phyloP scores from a whole-genome alignment of 2,797 vertebrate genomes.

The Sebastes itinus region DNA sequence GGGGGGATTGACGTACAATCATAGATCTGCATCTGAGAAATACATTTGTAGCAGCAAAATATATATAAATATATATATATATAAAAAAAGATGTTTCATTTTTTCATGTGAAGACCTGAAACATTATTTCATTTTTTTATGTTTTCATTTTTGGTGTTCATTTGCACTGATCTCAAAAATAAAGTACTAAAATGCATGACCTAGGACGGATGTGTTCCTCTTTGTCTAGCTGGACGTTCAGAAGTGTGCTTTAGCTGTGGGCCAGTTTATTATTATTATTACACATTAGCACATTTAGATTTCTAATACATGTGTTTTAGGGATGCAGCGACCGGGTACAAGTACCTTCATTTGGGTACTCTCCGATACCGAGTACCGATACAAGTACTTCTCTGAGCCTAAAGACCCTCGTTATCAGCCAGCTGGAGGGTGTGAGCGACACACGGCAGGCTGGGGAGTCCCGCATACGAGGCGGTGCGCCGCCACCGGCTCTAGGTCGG shows the following conservation, averaged over 20 bases:
- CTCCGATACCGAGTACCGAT: too few species aligned
- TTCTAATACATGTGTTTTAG: background rate
- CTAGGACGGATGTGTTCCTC: slow-evolving; percentile 64
- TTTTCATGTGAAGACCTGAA: slow-evolving; percentile 83
- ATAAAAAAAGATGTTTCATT: slow-evolving; percentile 69
- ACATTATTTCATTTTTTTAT: slow-evolving; percentile 81
- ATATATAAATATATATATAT: background rate
- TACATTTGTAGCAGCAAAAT: slow-evolving; percentile 81
- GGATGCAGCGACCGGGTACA: fast-evolving
- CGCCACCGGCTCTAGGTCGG: too few species aligned
- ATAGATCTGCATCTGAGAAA: slow-evolving; percentile 80
- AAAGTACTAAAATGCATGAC: slow-evolving; percentile 88
- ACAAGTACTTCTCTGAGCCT: too few species aligned
- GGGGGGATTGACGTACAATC: slow-evolving; percentile 79
- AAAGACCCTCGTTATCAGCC: too few species aligned
- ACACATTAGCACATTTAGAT: background rate
- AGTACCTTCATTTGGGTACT: fast-evolving
- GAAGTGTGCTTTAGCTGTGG: background rate
- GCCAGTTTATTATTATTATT: background rate
- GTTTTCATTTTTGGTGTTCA: slow-evolving; percentile 87
- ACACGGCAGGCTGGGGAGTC: too few species aligned
- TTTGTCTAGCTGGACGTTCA: slow-evolving; percentile 48
- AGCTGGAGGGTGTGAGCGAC: too few species aligned
- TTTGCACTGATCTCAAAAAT: slow-evolving; percentile 90
- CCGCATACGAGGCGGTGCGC: too few species aligned